Percentiles rank a stretch among this genome's conserved stretches.
Evolutionary conservation across 1,140 invertebrate genomes (phyloP).

Genomic region (Heliconius himera): DNA sequence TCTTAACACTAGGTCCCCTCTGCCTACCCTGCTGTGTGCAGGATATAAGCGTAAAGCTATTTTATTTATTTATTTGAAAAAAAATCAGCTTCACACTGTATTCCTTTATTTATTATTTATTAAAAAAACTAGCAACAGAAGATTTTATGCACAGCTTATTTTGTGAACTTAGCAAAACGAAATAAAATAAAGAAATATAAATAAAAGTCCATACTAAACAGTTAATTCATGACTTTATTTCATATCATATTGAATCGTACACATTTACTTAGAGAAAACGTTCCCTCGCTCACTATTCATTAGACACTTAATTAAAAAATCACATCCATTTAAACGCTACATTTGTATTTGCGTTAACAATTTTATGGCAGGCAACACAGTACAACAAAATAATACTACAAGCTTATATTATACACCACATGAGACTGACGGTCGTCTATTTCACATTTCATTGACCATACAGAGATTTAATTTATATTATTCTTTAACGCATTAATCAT

Average conservation of each 20-base stretch:
- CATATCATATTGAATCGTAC: slow-evolving; percentile 67
- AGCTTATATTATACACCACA: slow-evolving; percentile 37
- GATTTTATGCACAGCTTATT: no score
- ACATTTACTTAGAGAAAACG: slow-evolving; percentile 65
- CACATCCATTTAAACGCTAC: slow-evolving; percentile 72
- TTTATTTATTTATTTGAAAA: no score
- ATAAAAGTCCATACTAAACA: slow-evolving; percentile 51
- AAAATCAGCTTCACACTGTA: no score
- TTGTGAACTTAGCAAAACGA: no score
- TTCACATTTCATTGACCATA: slow-evolving; percentile 1
- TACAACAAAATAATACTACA: slow-evolving; percentile 47
- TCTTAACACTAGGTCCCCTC: no score
- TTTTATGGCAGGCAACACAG: slow-evolving; percentile 66
- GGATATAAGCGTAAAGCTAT: no score
- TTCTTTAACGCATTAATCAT: background rate
- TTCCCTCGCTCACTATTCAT: slow-evolving; percentile 54
- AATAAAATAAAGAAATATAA: background rate
- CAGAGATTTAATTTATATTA: background rate
- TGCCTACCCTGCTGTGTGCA: no score
- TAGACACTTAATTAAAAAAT: slow-evolving; percentile 68
- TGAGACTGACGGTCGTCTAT: background rate
- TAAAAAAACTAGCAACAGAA: no score
- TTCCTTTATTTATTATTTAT: no score
- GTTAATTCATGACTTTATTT: slow-evolving; percentile 73
- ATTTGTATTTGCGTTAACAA: slow-evolving; percentile 56